Base-by-base conservation (phyloP, 1,140 invertebrate genomes). In the Anadara kagoshimensis region DNA sequence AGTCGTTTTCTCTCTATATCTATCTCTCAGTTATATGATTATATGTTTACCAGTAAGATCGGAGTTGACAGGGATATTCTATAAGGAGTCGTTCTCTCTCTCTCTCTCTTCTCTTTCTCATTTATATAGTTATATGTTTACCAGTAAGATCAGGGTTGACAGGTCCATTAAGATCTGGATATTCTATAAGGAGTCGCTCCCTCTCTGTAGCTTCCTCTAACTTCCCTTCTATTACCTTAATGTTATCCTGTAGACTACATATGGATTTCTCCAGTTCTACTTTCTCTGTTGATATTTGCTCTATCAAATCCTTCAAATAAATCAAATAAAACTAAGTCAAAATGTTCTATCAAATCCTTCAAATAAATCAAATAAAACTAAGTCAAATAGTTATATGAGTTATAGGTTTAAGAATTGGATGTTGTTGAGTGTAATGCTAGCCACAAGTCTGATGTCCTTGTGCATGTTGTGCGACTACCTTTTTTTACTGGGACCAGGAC, bases 81-180 rank as follows among this genome's bases (percentile, higher is more conserved):
- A n/a, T 88, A 85, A 12, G 85, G 86, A 61, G 18, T 51, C 3
- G 22, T 51, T 51, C 8, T 1, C 10, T 51, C 7, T 36, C 7
- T 36, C 2, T 36, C 2, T 2, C 7, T 36, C 7, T 7, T 36
- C 29, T 36, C 2, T n/a, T n/a, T n/a, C n/a, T n/a, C n/a, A n/a
- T n/a, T n/a, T n/a, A n/a, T n/a, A n/a, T n/a, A n/a, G n/a, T 43
- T 26, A 24, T n/a, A 43, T 41, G 68, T 63, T 53, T 70, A 87
- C 86, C 85, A 67, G 75, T 66, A 41, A 83, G n/a, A 69, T 87
- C 83, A 20, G 80, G 77, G 66, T 86, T 86, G 43, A 87, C 82
- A 18, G 84, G 86, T 2, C 85, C 86, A 78, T 89, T 87, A 0
- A 88, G 78, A 66, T 89, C 87, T 14, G 87, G 87, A 69, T 88